These are phyloP conservation scores for Pocillopora damicornis DNA, from an alignment of 64 coral and sea anemone species.

Conservation along the genomic window DNA sequence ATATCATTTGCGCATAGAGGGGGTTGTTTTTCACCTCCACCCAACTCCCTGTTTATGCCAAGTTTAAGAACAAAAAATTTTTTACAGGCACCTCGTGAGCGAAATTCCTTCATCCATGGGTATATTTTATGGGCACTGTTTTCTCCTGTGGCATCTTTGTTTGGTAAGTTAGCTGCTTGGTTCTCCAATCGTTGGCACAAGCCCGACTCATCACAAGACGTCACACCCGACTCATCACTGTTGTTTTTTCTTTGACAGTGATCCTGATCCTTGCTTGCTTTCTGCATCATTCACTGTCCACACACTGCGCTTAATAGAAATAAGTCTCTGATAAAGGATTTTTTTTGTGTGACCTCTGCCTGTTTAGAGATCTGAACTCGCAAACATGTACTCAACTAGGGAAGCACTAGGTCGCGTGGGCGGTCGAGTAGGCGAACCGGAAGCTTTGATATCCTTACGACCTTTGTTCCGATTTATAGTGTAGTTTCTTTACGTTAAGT, in stretches of 20 bases:
- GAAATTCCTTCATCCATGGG: conserved; percentile 89
- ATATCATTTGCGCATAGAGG: neutral
- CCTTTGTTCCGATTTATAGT: too few species aligned
- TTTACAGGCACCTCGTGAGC: conserved; percentile 61
- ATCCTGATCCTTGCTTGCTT: neutral
- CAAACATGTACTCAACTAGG: too few species aligned
- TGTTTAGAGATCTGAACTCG: too few species aligned
- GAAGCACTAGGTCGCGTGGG: too few species aligned
- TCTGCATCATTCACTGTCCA: neutral
- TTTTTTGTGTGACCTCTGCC: too few species aligned
- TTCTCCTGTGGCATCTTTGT: neutral
- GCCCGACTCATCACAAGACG: neutral
- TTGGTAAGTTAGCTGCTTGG: neutral
- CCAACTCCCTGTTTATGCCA: neutral
- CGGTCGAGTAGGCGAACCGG: too few species aligned
- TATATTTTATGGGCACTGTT: conserved; percentile 46
- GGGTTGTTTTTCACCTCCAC: neutral
- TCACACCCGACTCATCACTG: neutral
- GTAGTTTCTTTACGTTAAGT: too few species aligned
- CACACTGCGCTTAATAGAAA: neutral
- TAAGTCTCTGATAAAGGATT: too few species aligned
- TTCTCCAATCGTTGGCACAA: neutral
- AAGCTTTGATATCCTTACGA: too few species aligned
- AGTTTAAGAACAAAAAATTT: neutral
- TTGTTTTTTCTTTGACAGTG: conserved; percentile 20